A percentile compares a stretch with the other conserved stretches of the same genome.
Evolutionary conservation across 2,797 vertebrate species (phyloP).

Genomic region (Oreochromis mossambicus): DNA sequence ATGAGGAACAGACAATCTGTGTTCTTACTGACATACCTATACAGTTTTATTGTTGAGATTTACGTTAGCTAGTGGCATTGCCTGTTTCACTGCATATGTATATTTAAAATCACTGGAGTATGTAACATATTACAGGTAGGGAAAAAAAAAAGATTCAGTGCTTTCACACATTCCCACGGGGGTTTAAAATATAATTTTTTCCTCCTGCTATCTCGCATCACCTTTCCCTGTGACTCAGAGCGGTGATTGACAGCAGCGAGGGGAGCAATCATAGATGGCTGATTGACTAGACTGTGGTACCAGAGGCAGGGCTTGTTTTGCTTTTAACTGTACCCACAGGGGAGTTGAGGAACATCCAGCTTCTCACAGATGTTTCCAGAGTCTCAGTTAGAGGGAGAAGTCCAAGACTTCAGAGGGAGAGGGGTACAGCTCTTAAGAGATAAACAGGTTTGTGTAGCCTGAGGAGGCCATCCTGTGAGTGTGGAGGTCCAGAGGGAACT

Average conservation of each 20-base stretch:
- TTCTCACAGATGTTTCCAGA: slow-evolving; percentile 16
- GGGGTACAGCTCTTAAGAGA: not conserved
- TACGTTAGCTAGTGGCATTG: not conserved
- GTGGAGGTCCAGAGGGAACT: not conserved
- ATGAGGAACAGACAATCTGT: not conserved
- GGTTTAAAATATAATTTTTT: not conserved
- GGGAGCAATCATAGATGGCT: not conserved
- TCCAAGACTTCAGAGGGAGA: not conserved
- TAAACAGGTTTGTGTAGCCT: slow-evolving; percentile 24
- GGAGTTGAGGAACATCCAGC: not conserved
- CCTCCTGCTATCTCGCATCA: not conserved
- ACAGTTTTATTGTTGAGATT: not conserved
- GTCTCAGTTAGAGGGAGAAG: not conserved
- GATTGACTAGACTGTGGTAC: not conserved
- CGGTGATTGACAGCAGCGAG: slow-evolving; percentile 18
- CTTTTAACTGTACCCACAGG: slow-evolving; percentile 15
- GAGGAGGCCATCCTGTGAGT: not conserved
- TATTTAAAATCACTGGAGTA: not conserved
- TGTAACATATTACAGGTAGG: not conserved
- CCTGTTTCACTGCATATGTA: not conserved
- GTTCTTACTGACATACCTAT: not conserved
- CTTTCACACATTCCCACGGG: not conserved
- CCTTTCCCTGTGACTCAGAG: not conserved
- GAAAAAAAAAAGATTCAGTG: not conserved
- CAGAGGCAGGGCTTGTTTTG: slow-evolving; percentile 18